A percentile compares a stretch with the other conserved stretches of the same genome.
Evolutionary conservation across 2,888 invertebrate genomes (phyloP).

Genomic region (Acanthosepion lycidas): DNA sequence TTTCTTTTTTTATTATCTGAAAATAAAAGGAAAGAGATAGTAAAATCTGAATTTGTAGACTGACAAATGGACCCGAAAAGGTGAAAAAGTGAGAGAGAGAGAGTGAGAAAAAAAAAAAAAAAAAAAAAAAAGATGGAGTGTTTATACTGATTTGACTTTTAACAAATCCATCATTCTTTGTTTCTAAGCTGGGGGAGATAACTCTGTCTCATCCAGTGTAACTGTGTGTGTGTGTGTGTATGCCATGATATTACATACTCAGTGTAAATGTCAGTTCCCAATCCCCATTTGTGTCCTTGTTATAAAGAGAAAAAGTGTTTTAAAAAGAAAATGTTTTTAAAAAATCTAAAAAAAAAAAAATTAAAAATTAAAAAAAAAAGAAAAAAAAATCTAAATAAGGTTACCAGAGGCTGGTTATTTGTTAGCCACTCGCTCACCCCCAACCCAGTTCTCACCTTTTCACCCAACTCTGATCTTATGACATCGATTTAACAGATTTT

Average conservation of each 20-base stretch:
- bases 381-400: not conserved
- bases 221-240: slow-evolving; percentile 33
- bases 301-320: not conserved
- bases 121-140: not conserved
- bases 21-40: not conserved
- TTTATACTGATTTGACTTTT: slow-evolving; percentile 38
- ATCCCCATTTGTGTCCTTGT: slow-evolving; percentile 22
- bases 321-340: not conserved
- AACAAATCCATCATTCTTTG: slow-evolving; percentile 23
- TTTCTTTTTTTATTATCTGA: not conserved
- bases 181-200: slow-evolving; percentile 11
- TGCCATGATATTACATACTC: not conserved
- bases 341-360: not conserved
- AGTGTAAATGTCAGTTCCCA: not conserved
- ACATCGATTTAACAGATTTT: slow-evolving; percentile 46
- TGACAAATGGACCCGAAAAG: not conserved
- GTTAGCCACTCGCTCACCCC: not conserved
- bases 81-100: not conserved
- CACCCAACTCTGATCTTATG: slow-evolving; percentile 23
- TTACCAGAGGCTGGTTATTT: not conserved
- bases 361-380: not conserved
- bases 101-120: too few species aligned
- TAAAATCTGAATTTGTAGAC: not conserved
- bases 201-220: not conserved
- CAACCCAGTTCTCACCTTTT: not conserved